These are phyloP conservation scores for Dryadula phaetusa DNA, from an alignment of 2,888 invertebrate genomes.

Conservation along the genomic window DNA sequence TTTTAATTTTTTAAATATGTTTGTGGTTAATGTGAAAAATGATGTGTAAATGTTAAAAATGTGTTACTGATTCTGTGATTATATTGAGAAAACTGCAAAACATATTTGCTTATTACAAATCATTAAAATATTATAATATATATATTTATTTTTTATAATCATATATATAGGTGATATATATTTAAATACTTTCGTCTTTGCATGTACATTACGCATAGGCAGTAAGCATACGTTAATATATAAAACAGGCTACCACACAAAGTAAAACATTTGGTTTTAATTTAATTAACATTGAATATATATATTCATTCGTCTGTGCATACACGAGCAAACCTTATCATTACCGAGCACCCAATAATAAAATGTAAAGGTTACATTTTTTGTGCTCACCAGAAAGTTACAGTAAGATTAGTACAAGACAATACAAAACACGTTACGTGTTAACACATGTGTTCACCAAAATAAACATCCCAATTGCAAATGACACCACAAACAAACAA, in stretches of 20 bases:
- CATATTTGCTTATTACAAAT: too few species aligned
- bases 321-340: neutral
- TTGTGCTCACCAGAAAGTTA: neutral
- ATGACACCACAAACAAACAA: neutral
- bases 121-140: too few species aligned
- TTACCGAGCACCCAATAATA: neutral
- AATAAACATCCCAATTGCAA: neutral
- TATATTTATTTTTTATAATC: too few species aligned
- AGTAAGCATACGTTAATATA: neutral
- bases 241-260: constrained; percentile 3
- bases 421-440: neutral
- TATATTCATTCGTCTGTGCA: neutral
- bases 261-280: constrained; percentile 10
- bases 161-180: too few species aligned
- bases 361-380: constrained; percentile 8
- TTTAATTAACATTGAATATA: constrained; percentile 19
- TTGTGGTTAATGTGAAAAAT: too few species aligned
- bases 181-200: constrained; percentile 12
- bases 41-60: too few species aligned
- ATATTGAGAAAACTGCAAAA: too few species aligned
- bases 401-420: constrained; percentile 3
- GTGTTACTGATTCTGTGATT: too few species aligned
- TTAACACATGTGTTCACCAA: neutral
- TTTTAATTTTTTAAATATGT: too few species aligned
- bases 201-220: too few species aligned